Base-by-base conservation (phyloP, 2,888 invertebrate genomes). In the Athalia circularis region DNA sequence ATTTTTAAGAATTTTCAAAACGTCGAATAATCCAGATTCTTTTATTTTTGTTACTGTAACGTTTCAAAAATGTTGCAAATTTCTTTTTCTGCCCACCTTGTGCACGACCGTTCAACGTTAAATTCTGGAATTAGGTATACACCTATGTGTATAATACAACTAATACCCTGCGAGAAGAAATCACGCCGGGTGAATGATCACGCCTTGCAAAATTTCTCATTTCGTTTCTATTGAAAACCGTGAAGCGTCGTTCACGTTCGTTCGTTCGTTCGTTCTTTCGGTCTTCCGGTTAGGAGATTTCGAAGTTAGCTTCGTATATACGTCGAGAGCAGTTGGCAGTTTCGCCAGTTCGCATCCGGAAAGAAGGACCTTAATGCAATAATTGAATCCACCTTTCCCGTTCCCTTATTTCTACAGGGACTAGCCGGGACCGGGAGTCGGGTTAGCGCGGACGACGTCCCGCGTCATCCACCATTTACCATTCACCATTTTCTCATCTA, bases 351-450 rank as follows among this genome's bases (percentile, higher is more conserved):
- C 15, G 62, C 8, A 13, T 59, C 59, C 47, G 29, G 57, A 59
- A 57, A 72, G 59, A 59, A 72, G 72, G 47, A 13, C 72, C 59
- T 72, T 72, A 59, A 72, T 72, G 72, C 72, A 72, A 72, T 72
- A 72, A 72, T 72, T 72, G 72, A 72, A 72, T 72, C 72, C 59
- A 57, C 72, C 72, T 72, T 72, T 72, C 59, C 59, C 72, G 13
- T 47, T 57, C 59, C 29, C 29, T 29, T 29, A 29, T 29, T 29
- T 29, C 29, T 29, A 29, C 29, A 29, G 29, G 29, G 29, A 29
- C 29, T 29, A 2, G 29, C 29, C 29, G 29, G 29, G 29, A 29
- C 29, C 29, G 29, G 29, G 29, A 29, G 29, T 29, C 29, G 29
- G 29, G 29, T 29, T 29, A 29, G 29, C 29, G 29, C 29, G 29